Evolutionary conservation across 2,113 vertebrate genomes (phyloP).

Genomic region (Anthoscopus minutus): DNA sequence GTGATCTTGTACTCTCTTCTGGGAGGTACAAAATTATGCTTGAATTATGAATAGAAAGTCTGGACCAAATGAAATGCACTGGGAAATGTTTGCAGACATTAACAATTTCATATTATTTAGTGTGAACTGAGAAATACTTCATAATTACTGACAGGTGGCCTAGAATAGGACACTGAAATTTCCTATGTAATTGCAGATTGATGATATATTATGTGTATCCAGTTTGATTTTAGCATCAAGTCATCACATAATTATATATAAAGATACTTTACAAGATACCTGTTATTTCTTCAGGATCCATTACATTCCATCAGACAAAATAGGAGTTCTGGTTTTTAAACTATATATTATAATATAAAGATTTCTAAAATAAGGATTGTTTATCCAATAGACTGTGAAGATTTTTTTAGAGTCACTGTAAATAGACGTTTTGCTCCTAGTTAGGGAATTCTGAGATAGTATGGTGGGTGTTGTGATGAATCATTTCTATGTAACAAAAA

Average conservation of each 20-base stretch:
- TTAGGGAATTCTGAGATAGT: background rate
- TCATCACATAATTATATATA: background rate
- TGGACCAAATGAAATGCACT: background rate
- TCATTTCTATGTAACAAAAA: background rate
- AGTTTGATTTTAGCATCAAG: background rate
- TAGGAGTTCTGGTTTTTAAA: background rate
- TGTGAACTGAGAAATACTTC: background rate
- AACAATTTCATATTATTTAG: background rate
- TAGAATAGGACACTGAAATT: background rate
- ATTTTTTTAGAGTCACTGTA: background rate
- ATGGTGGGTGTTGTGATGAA: background rate
- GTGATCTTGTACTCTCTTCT: background rate
- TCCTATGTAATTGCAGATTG: background rate
- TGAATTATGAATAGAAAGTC: background rate
- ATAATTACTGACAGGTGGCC: background rate
- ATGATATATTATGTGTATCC: background rate
- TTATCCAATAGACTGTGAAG: background rate
- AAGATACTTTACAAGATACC: background rate
- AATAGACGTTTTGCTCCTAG: background rate
- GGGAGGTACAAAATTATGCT: background rate
- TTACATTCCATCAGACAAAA: constrained; percentile 2
- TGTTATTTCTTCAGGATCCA: constrained; percentile 10
- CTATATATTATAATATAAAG: background rate
- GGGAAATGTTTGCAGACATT: background rate
- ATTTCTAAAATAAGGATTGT: background rate